phyloP scores from a whole-genome alignment of 2,113 vertebrate genomes.

The Tragelaphus imberbis region DNA sequence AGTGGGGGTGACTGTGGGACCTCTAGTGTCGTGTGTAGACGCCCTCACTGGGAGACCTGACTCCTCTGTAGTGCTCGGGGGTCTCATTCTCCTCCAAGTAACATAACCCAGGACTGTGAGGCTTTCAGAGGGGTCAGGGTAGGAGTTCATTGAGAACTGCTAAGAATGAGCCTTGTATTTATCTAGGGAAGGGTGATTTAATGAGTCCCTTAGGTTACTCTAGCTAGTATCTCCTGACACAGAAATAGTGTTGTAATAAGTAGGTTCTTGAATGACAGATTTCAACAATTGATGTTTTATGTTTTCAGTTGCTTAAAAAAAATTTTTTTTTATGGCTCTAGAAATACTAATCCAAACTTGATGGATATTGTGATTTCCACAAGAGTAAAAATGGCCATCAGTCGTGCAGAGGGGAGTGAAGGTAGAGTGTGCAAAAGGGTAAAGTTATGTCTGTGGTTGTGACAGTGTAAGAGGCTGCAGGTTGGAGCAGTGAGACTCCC shows the following conservation, averaged over 20 bases:
- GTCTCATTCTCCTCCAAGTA: neutral
- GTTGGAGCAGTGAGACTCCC: slow-evolving; percentile 10
- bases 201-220: neutral
- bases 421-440: neutral
- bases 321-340: neutral
- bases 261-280: neutral
- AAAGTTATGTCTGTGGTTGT: neutral
- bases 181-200: neutral
- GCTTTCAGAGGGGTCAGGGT: neutral
- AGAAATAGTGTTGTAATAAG: neutral
- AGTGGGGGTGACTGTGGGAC: neutral
- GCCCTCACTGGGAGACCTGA: neutral
- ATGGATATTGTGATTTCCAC: neutral
- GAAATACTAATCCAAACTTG: neutral
- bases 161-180: neutral
- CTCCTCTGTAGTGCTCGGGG: neutral
- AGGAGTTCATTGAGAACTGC: neutral
- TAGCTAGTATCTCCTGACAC: neutral
- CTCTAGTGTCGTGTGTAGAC: neutral
- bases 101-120: neutral
- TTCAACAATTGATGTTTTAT: neutral
- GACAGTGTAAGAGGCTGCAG: neutral
- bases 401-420: neutral
- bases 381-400: neutral
- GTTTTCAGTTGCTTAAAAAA: neutral